Conservation (phyloP, 2,888 invertebrate genomes). For the Drosophila anomalata region DNA sequence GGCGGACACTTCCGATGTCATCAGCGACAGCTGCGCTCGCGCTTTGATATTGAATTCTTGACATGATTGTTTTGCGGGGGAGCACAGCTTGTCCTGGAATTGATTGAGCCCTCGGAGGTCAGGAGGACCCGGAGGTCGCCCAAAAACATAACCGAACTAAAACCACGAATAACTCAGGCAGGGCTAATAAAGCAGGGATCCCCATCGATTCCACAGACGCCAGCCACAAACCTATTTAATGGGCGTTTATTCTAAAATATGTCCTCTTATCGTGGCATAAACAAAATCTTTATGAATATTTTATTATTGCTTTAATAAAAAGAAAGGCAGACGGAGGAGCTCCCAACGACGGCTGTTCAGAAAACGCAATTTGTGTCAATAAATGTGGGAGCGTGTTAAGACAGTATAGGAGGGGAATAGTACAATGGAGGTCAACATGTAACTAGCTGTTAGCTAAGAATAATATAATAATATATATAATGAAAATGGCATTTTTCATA, state of each 20-base stretch:
- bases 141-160: background rate
- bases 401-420: conserved; percentile 36
- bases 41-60: conserved; percentile 78
- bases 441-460: background rate
- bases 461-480: too few relatives aligned
- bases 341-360: conserved; percentile 39
- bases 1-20: conserved; percentile 59
- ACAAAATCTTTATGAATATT: conserved; percentile 80
- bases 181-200: conserved; percentile 49
- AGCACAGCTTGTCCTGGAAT: conserved; percentile 65
- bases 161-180: conserved; percentile 45
- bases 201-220: conserved; percentile 5
- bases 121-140: background rate
- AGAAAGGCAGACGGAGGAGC: conserved; percentile 17
- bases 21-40: conserved; percentile 73
- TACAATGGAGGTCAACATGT: background rate
- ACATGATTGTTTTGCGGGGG: conserved; percentile 67
- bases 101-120: conserved; percentile 23
- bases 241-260: conserved; percentile 58
- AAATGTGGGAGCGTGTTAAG: conserved; percentile 56
- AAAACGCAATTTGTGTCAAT: conserved; percentile 80
- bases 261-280: conserved; percentile 54
- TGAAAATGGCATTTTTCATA: too few relatives aligned
- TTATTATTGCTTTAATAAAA: conserved; percentile 75
- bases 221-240: conserved; percentile 41